These are phyloP conservation scores for Hippoglossus hippoglossus DNA, from an alignment of 2,797 vertebrate genomes.

Conservation along the genomic window DNA sequence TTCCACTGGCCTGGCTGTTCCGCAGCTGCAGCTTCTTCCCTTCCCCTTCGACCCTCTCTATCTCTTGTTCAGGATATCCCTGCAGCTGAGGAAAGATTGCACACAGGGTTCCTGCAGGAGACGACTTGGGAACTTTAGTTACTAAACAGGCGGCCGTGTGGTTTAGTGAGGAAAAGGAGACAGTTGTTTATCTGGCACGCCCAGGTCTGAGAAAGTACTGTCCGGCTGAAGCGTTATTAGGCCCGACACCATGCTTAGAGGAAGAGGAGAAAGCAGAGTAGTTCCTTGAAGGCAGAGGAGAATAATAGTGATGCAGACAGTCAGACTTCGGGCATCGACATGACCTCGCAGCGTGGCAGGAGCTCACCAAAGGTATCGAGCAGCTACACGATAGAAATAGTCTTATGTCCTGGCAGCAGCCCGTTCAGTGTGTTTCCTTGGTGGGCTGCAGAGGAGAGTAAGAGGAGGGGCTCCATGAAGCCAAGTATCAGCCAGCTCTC, in stretches of 20 bases:
- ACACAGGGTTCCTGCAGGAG: constrained; percentile 18
- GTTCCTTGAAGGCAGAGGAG: constrained; percentile 10
- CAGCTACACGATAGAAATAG: constrained; percentile 40
- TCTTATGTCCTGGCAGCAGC: constrained; percentile 51
- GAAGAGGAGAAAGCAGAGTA: too few species aligned
- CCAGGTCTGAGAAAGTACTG: constrained; percentile 40
- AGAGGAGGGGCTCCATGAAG: constrained; percentile 43
- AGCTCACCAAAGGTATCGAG: constrained; percentile 27
- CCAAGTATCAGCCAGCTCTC: constrained; percentile 44
- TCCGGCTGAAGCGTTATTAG: constrained; percentile 15
- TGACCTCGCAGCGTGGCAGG: constrained; percentile 22
- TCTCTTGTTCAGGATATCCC: constrained; percentile 70
- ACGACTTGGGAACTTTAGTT: constrained; percentile 43
- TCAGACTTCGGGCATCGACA: background rate
- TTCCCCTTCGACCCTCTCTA: constrained; percentile 49
- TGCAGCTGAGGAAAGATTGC: constrained; percentile 56
- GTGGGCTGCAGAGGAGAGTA: constrained; percentile 32
- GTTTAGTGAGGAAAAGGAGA: constrained; percentile 39
- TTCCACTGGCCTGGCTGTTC: constrained; percentile 26
- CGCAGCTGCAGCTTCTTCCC: constrained; percentile 47
- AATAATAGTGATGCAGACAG: background rate
- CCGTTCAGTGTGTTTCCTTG: constrained; percentile 40
- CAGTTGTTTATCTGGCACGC: constrained; percentile 59
- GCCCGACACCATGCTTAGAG: background rate
- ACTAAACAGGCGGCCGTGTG: constrained; percentile 37